Base-by-base conservation (phyloP, 2,113 vertebrate genomes). In the Sturnus vulgaris region DNA sequence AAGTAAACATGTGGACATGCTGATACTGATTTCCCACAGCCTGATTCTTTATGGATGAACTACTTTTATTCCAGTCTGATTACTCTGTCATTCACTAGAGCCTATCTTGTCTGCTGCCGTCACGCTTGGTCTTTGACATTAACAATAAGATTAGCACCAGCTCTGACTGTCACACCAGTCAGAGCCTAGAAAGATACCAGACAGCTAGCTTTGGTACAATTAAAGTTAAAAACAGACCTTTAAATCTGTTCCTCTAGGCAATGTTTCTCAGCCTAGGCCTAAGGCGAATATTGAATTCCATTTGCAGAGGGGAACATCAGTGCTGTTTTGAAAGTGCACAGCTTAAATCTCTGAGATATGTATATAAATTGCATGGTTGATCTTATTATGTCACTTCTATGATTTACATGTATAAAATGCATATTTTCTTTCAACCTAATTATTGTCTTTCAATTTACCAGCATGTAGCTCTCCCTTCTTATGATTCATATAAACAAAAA, bases 61-160 rank as follows among this genome's bases (percentile, higher is more conserved):
- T 90, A 83, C 93, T 94, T 92, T 57, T 92, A 93, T 97, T 96
- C 88, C 91, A 95, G 94, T 93, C 92, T 97, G 97, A 98, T 98
- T 98, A 96, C 85, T 89, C 97, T 97, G 97, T 97, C 97, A 97
- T 97, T 98, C 97, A 97, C 77, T 23, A 65, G 39, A 91, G 79
- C 93, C 93, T 98, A 97, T 98, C 97, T 98, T 96, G 95, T 96
- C 95, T 97, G 39, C 49, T 78, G 75, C 97, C 88, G 92, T 97
- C 97, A 96, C 0, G 4, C 80, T 95, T 94, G 82, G 91, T 97
- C 95, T 97, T 92, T 96, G 96, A 97, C 96, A 97, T 97, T 98
- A 98, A 97, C 95, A 98, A 94, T 97, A 96, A 97, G 98, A 98
- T 98, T 98, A 98, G 70, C 21, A 70, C 76, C 33, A 94, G 75